A percentile compares a stretch with the other conserved stretches of the same genome.
These are phyloP conservation scores for Poecilobothrus nobilitatus DNA, from an alignment of 2,888 invertebrate genomes.

Conservation along the genomic window DNA sequence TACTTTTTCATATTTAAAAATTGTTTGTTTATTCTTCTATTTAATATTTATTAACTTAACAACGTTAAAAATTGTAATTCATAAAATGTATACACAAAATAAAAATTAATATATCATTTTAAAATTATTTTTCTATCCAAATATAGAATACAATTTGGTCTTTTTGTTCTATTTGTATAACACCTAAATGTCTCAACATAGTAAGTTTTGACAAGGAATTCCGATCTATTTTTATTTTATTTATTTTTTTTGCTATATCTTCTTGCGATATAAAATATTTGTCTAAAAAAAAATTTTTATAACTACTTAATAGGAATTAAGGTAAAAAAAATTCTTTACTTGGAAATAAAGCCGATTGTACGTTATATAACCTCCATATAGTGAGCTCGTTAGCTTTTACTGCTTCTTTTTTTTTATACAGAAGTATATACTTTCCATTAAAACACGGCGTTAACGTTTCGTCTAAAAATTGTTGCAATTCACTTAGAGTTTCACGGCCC, in stretches of 20 bases:
- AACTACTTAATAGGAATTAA: too few species aligned
- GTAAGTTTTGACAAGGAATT: constrained; percentile 29
- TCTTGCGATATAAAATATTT: constrained; percentile 33
- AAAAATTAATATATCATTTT: too few species aligned
- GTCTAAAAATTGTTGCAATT: constrained; percentile 29
- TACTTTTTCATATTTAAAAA: too few species aligned
- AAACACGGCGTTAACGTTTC: constrained; percentile 30
- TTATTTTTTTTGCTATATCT: constrained; percentile 29
- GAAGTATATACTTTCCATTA: constrained; percentile 32
- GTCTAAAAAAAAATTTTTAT: too few species aligned
- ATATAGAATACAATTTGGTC: constrained; percentile 31
- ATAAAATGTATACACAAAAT: too few species aligned
- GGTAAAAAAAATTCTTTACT: too few species aligned
- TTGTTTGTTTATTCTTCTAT: too few species aligned
- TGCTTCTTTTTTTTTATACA: constrained; percentile 28
- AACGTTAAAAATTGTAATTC: too few species aligned
- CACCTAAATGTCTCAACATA: constrained; percentile 31
- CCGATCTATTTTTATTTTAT: constrained; percentile 31
- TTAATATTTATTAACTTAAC: too few species aligned
- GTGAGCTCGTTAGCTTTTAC: constrained; percentile 27
- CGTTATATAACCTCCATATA: constrained; percentile 31
- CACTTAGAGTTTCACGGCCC: constrained; percentile 31
- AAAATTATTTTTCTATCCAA: constrained; percentile 25
- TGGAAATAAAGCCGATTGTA: constrained; percentile 29
- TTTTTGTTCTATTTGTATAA: constrained; percentile 31